Conservation (phyloP, 2,113 vertebrate genomes). For the Xiphophorus couchianus region DNA sequence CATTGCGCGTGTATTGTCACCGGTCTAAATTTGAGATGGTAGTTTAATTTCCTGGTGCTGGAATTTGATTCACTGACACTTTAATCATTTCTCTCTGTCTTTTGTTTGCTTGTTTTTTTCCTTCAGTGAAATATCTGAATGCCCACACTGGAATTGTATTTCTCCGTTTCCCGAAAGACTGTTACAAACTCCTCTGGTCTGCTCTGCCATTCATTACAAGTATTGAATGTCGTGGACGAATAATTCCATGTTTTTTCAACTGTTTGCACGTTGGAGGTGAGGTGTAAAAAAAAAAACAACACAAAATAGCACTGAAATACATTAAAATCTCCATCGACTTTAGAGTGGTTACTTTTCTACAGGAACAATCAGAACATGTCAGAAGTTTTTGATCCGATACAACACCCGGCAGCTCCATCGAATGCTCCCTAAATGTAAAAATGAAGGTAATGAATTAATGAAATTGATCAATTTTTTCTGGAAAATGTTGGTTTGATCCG, state of each 20-base stretch:
- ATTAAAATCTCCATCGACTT: neutral
- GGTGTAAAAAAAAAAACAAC: neutral
- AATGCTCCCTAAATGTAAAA: constrained; percentile 86
- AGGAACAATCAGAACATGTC: constrained; percentile 96
- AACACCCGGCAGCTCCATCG: constrained; percentile 87
- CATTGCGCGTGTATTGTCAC: no score
- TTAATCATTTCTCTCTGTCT: neutral
- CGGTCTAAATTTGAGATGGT: no score
- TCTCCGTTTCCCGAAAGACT: constrained; percentile 87
- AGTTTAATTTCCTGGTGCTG: no score
- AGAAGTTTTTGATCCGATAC: constrained; percentile 93
- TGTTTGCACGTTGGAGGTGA: constrained; percentile 93
- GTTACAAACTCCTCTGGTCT: constrained; percentile 88
- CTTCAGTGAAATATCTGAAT: constrained; percentile 92
- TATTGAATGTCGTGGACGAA: constrained; percentile 82
- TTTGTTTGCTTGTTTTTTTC: neutral
- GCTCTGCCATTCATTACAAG: constrained; percentile 88
- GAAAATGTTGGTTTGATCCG: neutral
- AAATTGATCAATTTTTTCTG: no score
- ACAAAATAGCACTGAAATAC: neutral
- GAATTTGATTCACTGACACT: no score
- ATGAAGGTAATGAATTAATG: constrained; percentile 79
- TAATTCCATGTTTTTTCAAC: constrained; percentile 84
- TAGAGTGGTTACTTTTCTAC: neutral
- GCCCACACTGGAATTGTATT: constrained; percentile 90